phyloP scores from a whole-genome alignment of 2,113 vertebrate genomes.

The Cynocephalus volans region DNA sequence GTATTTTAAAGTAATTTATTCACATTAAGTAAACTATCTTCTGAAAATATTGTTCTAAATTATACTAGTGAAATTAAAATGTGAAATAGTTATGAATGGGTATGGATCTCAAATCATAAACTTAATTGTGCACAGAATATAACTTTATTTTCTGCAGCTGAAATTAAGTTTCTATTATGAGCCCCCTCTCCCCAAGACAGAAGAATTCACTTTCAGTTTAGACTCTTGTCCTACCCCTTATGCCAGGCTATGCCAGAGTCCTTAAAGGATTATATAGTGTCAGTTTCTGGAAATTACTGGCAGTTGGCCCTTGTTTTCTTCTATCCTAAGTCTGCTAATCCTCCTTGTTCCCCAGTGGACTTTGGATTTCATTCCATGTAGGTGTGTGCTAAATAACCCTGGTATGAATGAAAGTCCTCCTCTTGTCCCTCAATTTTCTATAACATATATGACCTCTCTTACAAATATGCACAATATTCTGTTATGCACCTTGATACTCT shows the following conservation, averaged over 20 bases:
- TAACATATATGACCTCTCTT: neutral
- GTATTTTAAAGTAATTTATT: conserved; percentile 22
- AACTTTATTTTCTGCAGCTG: conserved; percentile 21
- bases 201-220: neutral
- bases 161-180: conserved; percentile 31
- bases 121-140: neutral
- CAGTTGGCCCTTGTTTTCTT: neutral
- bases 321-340: neutral
- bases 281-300: neutral
- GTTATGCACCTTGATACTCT: neutral
- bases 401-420: neutral
- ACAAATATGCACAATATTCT: neutral
- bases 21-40: conserved; percentile 28
- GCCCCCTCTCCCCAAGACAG: neutral
- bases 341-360: neutral
- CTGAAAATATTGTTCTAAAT: conserved; percentile 46
- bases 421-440: neutral
- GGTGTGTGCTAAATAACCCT: neutral
- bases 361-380: neutral
- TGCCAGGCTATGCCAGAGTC: neutral
- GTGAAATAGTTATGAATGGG: neutral
- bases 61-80: neutral
- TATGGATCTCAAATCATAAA: conserved; percentile 9
- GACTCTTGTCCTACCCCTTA: neutral
- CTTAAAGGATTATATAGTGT: neutral